Evolutionary conservation across 2,888 invertebrate species (phyloP).

Genomic region (Caenorhabditis doughertyi): DNA sequence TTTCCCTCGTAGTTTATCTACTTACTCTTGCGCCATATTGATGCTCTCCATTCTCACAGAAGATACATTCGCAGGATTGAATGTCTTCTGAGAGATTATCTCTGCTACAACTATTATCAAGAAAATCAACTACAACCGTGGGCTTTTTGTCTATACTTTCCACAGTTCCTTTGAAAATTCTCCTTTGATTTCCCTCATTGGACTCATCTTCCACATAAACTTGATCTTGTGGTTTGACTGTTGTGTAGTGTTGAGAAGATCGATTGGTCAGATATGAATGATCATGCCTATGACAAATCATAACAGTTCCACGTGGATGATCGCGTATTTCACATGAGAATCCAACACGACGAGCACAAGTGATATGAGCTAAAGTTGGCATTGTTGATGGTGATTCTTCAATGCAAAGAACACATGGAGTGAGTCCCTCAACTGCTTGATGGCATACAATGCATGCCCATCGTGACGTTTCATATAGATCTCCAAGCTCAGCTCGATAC

Average conservation of each 20-base stretch:
- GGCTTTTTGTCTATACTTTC: background rate
- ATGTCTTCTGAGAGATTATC: conserved; percentile 85
- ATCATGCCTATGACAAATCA: conserved; percentile 68
- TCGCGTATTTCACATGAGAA: conserved; percentile 65
- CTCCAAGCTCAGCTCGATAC: conserved; percentile 48
- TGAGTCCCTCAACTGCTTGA: conserved; percentile 50
- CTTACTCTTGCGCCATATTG: conserved; percentile 63
- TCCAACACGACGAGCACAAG: conserved; percentile 85
- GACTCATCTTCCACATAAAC: conserved; percentile 39
- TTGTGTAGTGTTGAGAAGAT: background rate
- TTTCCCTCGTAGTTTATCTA: background rate
- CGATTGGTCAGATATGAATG: conserved; percentile 20
- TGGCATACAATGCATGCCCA: conserved; percentile 66
- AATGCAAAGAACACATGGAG: conserved; percentile 54
- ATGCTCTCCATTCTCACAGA: conserved; percentile 61
- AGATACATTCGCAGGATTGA: conserved; percentile 63
- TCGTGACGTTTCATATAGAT: conserved; percentile 51
- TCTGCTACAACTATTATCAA: conserved; percentile 86
- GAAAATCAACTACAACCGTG: conserved; percentile 85
- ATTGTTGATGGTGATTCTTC: conserved; percentile 80
- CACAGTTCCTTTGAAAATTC: background rate
- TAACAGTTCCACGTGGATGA: conserved; percentile 53
- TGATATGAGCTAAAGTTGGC: conserved; percentile 84
- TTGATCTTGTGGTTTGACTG: conserved; percentile 27
- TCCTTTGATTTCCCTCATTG: background rate